phyloP scores from a whole-genome alignment of 2,113 vertebrate species.

The Rhinoderma darwinii region DNA sequence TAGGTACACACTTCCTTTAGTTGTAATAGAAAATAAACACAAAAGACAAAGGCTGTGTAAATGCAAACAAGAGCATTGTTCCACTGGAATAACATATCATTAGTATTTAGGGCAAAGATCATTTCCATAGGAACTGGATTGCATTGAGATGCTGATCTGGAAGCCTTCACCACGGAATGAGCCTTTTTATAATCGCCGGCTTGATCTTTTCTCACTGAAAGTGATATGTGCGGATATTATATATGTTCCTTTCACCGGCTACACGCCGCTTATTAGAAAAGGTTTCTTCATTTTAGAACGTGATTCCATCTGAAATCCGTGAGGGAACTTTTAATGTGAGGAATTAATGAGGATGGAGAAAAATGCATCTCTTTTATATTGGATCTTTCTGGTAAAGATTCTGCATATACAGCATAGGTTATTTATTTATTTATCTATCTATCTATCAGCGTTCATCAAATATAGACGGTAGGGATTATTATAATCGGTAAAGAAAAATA shows the following conservation, averaged over 20 bases:
- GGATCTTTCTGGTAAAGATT: neutral
- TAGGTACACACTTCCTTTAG: neutral
- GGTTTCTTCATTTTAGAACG: neutral
- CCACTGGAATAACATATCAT: neutral
- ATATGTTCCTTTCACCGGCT: conserved; percentile 16
- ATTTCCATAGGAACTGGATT: conserved; percentile 45
- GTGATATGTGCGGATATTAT: conserved; percentile 32
- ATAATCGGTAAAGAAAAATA: too few species aligned
- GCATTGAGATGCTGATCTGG: neutral
- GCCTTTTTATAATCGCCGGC: conserved; percentile 5
- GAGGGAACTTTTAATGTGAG: neutral
- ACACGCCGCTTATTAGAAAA: neutral
- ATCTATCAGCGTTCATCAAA: too few species aligned
- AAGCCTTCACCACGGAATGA: neutral
- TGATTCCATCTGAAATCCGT: neutral
- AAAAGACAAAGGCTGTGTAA: neutral
- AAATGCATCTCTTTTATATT: neutral
- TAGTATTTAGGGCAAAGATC: conserved; percentile 13
- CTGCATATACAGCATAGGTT: neutral
- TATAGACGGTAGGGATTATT: too few species aligned
- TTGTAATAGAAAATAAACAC: neutral
- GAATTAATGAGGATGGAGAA: neutral
- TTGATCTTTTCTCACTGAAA: conserved; percentile 4
- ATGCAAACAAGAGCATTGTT: neutral
- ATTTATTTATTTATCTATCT: too few species aligned